Evolutionary conservation across 2,888 invertebrate genomes (phyloP).

Genomic region (Apodemia hepburni): DNA sequence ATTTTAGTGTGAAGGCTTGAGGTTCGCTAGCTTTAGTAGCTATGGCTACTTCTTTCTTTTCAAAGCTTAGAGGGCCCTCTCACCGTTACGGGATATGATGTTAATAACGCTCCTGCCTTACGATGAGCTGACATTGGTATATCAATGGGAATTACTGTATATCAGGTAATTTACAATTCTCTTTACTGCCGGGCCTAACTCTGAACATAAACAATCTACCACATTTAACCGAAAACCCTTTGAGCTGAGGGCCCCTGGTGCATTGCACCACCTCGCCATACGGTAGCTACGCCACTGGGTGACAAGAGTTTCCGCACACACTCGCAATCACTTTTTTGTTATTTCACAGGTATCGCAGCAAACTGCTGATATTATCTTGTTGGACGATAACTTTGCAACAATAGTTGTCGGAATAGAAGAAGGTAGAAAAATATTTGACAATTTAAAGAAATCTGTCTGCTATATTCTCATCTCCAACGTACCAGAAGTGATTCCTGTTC

Average conservation of each 20-base stretch:
- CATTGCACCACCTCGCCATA: no score
- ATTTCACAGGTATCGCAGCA: constrained; percentile 89
- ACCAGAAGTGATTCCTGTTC: constrained; percentile 90
- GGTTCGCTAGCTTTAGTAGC: no score
- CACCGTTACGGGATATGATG: constrained; percentile 93
- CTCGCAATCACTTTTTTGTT: no score
- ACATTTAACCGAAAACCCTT: no score
- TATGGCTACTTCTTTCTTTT: no score
- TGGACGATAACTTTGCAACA: constrained; percentile 94
- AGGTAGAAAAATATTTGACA: constrained; percentile 91
- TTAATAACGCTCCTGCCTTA: constrained; percentile 92
- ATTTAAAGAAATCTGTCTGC: constrained; percentile 91
- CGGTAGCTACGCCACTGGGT: no score
- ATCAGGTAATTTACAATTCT: constrained; percentile 71
- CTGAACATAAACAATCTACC: no score
- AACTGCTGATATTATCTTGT: constrained; percentile 93
- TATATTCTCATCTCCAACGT: constrained; percentile 92
- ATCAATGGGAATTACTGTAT: constrained; percentile 89
- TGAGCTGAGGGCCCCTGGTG: no score
- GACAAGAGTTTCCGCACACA: no score
- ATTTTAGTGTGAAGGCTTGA: no score
- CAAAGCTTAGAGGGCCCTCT: no score
- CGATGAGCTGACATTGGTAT: constrained; percentile 91
- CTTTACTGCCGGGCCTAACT: no score
- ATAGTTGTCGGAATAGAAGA: constrained; percentile 93